These are phyloP conservation scores for Crotalus tigris DNA, from an alignment of 2,113 vertebrate species.

Conservation along the genomic window DNA sequence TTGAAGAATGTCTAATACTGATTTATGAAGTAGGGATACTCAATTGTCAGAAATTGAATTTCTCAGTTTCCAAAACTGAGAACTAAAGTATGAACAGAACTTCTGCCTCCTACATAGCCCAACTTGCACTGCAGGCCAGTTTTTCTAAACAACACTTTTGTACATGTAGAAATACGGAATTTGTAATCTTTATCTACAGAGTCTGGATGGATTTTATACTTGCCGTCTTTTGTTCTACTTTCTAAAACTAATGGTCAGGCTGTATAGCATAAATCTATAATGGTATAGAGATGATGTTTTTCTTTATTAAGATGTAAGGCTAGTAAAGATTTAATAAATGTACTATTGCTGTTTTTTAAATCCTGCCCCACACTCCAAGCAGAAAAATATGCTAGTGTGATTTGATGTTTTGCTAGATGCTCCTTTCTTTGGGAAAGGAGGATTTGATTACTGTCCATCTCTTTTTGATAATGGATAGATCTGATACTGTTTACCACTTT, in stretches of 20 bases:
- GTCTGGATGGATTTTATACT: not conserved
- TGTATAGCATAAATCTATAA: constrained; percentile 8
- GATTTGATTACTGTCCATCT: not conserved
- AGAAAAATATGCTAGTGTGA: not conserved
- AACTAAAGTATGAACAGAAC: not conserved
- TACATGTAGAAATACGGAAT: not conserved
- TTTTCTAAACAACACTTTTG: not conserved
- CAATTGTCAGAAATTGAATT: not conserved
- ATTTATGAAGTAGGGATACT: not conserved
- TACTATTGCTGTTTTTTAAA: not conserved
- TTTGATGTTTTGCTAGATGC: not conserved
- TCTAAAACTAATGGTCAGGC: not conserved
- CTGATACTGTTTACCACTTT: not conserved
- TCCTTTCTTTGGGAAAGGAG: not conserved
- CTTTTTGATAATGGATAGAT: not conserved
- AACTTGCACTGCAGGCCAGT: not conserved
- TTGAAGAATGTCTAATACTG: not conserved
- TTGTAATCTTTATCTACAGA: not conserved
- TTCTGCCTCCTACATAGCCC: not conserved
- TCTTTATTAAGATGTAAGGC: not conserved
- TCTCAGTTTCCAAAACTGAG: not conserved
- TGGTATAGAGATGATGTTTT: not conserved
- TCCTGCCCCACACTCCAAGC: not conserved
- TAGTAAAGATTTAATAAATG: not conserved
- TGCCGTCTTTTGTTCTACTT: not conserved